Conservation (phyloP, 1,140 invertebrate genomes). For the Drosophila ficusphila region DNA sequence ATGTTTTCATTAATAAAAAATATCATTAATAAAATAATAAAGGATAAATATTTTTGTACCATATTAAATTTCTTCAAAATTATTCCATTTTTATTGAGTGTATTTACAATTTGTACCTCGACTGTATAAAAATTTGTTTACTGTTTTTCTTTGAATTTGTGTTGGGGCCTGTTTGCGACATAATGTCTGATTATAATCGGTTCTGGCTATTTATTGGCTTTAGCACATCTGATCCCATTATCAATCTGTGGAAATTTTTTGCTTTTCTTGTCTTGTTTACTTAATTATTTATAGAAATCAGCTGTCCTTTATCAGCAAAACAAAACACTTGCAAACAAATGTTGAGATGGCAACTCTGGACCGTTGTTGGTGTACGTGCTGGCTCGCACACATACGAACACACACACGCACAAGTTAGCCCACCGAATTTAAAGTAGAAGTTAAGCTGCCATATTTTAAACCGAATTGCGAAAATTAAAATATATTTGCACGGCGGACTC, state of each 20-base stretch:
- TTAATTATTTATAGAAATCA: conserved; percentile 41
- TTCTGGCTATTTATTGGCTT: not conserved
- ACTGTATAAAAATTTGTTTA: conserved; percentile 10
- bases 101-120: no score
- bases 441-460: conserved; percentile 56
- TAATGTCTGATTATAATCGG: not conserved
- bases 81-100: no score
- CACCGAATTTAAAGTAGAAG: not conserved
- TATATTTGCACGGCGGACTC: conserved; percentile 54
- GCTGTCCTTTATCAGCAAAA: conserved; percentile 15
- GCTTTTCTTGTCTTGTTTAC: conserved; percentile 28
- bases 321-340: conserved; percentile 15
- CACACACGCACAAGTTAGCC: not conserved
- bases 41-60: no score
- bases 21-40: no score
- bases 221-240: not conserved
- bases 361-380: conserved; percentile 15
- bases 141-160: not conserved
- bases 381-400: conserved; percentile 4
- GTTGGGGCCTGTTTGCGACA: conserved; percentile 1
- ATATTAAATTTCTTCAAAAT: no score
- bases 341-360: conserved; percentile 21
- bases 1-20: no score
- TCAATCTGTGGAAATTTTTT: conserved; percentile 7
- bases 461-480: conserved; percentile 72